phyloP scores from a whole-genome alignment of 2,797 vertebrate species.

The Atherinosoma microstoma region DNA sequence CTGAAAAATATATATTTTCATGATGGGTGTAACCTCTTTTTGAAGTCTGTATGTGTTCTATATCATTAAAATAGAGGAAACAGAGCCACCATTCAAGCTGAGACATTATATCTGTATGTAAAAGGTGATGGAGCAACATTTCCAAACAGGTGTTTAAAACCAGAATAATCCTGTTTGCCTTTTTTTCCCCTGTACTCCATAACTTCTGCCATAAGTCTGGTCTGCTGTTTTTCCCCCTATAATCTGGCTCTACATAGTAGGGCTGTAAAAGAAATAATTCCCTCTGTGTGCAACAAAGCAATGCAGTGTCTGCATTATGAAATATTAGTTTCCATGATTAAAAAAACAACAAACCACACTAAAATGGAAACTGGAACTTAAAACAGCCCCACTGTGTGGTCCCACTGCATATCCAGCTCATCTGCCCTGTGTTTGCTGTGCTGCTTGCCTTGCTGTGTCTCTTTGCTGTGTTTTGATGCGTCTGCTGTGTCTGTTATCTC shows the following conservation, averaged over 20 bases:
- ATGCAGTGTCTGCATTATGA: constrained; percentile 7
- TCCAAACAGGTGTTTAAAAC: constrained; percentile 21
- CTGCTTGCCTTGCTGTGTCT: constrained; percentile 64
- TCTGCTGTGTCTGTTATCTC: constrained; percentile 82
- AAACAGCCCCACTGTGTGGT: constrained; percentile 52
- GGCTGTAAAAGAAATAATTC: constrained; percentile 20
- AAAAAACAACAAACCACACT: not conserved
- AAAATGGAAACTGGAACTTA: constrained; percentile 2
- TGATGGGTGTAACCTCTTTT: not conserved
- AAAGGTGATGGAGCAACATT: constrained; percentile 12
- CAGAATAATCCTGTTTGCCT: constrained; percentile 14
- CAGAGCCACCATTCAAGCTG: not conserved
- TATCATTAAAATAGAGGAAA: not conserved
- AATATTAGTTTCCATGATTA: not conserved
- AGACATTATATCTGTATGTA: not conserved
- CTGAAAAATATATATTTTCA: constrained; percentile 4
- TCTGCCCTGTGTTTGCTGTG: constrained; percentile 59
- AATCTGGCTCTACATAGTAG: constrained; percentile 40
- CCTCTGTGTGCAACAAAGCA: not conserved
- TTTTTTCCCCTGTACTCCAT: constrained; percentile 32
- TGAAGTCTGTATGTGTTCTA: not conserved
- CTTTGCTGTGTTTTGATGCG: constrained; percentile 80
- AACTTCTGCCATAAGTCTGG: constrained; percentile 47
- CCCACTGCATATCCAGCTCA: constrained; percentile 47
- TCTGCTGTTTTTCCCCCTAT: constrained; percentile 43